Percentiles rank a stretch among this genome's conserved stretches.
Evolutionary conservation across 2,113 vertebrate species (phyloP).

Genomic region (Pipa parva): DNA sequence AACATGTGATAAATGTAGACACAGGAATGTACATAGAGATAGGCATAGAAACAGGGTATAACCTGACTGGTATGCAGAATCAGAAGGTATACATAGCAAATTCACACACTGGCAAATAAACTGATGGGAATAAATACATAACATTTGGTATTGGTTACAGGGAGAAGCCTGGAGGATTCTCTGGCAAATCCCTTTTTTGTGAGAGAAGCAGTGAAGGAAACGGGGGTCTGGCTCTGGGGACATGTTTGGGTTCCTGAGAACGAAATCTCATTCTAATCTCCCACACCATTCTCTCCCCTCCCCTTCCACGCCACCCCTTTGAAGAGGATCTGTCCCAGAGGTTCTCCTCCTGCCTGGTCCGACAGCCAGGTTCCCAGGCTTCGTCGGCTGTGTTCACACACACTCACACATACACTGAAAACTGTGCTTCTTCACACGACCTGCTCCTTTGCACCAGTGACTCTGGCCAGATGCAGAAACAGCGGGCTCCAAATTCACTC

Average conservation of each 20-base stretch:
- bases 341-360: constrained; percentile 41
- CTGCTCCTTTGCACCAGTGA: constrained; percentile 45
- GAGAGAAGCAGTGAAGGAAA: constrained; percentile 52
- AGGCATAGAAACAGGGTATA: too few relatives aligned
- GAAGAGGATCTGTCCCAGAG: constrained; percentile 49
- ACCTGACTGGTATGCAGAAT: too few relatives aligned
- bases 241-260: constrained; percentile 44
- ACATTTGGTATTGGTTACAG: constrained; percentile 36
- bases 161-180: constrained; percentile 46
- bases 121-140: constrained; percentile 19
- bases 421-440: constrained; percentile 17
- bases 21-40: too few relatives aligned
- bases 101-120: neutral
- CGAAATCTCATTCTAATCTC: constrained; percentile 42
- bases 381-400: constrained; percentile 46
- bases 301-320: constrained; percentile 41
- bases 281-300: constrained; percentile 35
- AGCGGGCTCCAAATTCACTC: neutral
- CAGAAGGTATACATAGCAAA: constrained; percentile 14
- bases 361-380: constrained; percentile 26
- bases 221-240: constrained; percentile 27
- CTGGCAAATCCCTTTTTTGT: constrained; percentile 47
- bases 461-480: neutral
- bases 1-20: too few relatives aligned
- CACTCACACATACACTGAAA: constrained; percentile 45